Conservation (phyloP, 2,113 vertebrate genomes). For the Campylomormyrus numenius region DNA sequence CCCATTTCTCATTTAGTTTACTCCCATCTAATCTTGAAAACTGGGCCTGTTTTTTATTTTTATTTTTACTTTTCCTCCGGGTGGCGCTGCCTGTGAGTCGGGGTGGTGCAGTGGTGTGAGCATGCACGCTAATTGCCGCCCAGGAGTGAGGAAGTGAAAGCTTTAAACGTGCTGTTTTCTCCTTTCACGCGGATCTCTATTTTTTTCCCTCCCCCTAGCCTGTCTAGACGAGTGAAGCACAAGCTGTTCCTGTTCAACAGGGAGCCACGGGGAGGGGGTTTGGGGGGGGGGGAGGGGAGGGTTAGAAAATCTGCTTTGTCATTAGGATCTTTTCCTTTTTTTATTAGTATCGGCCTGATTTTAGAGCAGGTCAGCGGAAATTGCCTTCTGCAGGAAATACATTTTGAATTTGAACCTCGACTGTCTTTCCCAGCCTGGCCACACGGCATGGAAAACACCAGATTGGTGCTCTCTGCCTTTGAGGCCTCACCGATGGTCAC, state of each 20-base stretch:
- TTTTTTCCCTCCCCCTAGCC: background rate
- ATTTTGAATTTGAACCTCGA: background rate
- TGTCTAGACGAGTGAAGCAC: slow-evolving; percentile 61
- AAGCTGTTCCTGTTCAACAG: slow-evolving; percentile 53
- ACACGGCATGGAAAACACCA: background rate
- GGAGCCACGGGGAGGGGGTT: slow-evolving; percentile 36
- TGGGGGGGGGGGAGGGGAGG: slow-evolving; percentile 28
- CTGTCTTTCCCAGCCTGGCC: background rate
- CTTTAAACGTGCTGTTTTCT: background rate
- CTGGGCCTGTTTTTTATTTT: background rate
- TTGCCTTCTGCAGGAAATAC: background rate
- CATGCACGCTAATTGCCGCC: background rate
- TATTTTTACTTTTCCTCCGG: background rate
- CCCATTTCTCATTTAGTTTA: background rate
- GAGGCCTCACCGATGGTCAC: background rate
- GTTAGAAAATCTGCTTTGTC: slow-evolving; percentile 52
- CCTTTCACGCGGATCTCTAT: slow-evolving; percentile 2
- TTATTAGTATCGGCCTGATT: slow-evolving; percentile 31
- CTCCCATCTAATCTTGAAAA: background rate
- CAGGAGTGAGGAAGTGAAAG: background rate
- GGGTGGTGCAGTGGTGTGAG: background rate
- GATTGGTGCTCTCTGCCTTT: background rate
- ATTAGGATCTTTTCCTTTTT: slow-evolving; percentile 40
- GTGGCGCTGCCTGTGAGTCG: background rate
- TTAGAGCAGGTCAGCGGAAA: slow-evolving; percentile 15